phyloP scores from a whole-genome alignment of 2,888 invertebrate genomes.

The Drosophila mettleri region DNA sequence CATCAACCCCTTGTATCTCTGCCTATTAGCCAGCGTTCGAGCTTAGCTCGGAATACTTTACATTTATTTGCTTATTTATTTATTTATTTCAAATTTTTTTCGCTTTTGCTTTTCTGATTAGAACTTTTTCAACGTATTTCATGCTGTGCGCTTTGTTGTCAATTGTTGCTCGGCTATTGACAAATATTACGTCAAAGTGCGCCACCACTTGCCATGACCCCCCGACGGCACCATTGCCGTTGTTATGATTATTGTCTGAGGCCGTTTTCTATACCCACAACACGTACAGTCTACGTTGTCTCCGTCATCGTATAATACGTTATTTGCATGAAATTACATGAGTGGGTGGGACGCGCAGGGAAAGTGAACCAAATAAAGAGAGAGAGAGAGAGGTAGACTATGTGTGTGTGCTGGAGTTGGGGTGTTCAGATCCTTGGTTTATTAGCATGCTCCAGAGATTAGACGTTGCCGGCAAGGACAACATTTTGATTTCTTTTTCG shows the following conservation, averaged over 20 bases:
- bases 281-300: conserved; percentile 63
- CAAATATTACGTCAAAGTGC: conserved; percentile 65
- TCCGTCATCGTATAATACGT: conserved; percentile 68
- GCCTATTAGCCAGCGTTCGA: conserved; percentile 16
- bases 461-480: conserved; percentile 75
- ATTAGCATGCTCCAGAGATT: conserved; percentile 80
- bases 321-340: conserved; percentile 78
- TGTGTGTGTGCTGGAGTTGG: conserved; percentile 13
- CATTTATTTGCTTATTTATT: conserved; percentile 70
- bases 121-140: too few relatives aligned
- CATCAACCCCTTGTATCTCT: conserved; percentile 5
- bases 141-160: conserved; percentile 57
- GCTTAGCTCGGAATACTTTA: conserved; percentile 74
- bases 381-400: neutral
- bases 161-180: conserved; percentile 74
- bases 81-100: conserved; percentile 33
- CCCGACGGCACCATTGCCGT: conserved; percentile 40
- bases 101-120: conserved; percentile 12
- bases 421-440: conserved; percentile 57
- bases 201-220: conserved; percentile 1
- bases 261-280: conserved; percentile 71
- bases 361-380: neutral
- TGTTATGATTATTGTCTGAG: conserved; percentile 77
- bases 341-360: conserved; percentile 3
- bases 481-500: conserved; percentile 76